phyloP scores from a whole-genome alignment of 1,140 invertebrate genomes.

The Aphelenchoides fujianensis region DNA sequence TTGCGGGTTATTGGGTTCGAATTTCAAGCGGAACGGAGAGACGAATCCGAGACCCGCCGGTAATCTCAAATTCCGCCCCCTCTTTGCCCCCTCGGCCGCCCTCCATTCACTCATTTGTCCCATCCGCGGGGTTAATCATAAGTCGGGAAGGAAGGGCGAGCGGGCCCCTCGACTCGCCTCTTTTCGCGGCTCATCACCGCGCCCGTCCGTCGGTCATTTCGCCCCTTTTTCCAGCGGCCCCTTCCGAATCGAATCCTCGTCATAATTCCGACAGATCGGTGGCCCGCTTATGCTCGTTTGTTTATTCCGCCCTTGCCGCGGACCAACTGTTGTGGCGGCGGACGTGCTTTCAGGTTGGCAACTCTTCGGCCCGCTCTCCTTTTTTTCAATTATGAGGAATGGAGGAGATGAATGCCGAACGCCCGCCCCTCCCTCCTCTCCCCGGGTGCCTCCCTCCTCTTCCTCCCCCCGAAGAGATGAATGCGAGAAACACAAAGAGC shows the following conservation, averaged over 20 bases:
- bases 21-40: not conserved
- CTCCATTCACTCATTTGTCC: not conserved
- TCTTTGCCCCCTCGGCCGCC: no score
- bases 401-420: no score
- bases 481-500: no score
- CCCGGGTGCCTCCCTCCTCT: no score
- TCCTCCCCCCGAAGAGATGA: no score
- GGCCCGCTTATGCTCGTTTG: not conserved
- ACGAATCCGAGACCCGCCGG: not conserved
- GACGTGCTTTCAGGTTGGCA: not conserved
- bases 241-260: no score
- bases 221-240: not conserved
- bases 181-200: no score
- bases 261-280: slow-evolving; percentile 2
- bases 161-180: not conserved
- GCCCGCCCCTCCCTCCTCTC: no score
- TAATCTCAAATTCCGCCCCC: not conserved
- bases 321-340: not conserved
- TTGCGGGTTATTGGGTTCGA: not conserved
- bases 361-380: not conserved
- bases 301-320: not conserved
- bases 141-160: not conserved
- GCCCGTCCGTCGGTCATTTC: slow-evolving; percentile 1
- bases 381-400: no score
- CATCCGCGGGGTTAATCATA: not conserved